Evolutionary conservation across 2,113 vertebrate species (phyloP).

Genomic region (Typhlomys cinereus): DNA sequence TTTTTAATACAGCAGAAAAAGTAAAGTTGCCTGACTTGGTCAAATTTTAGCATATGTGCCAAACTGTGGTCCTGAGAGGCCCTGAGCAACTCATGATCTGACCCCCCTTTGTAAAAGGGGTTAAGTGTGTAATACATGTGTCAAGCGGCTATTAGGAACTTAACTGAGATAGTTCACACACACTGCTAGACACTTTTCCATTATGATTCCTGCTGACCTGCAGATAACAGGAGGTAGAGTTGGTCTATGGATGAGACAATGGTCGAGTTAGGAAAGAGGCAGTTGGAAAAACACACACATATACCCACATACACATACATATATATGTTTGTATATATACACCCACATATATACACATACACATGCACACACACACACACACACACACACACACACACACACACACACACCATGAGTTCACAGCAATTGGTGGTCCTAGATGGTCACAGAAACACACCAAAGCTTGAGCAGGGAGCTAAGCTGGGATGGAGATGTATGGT

Average conservation of each 20-base stretch:
- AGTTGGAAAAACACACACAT: background rate
- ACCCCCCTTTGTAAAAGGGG: background rate
- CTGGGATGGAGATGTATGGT: background rate
- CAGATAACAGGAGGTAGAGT: background rate
- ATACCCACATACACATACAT: background rate
- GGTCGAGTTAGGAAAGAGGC: background rate
- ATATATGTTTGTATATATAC: background rate
- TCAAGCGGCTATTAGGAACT: background rate
- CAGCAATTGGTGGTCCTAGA: background rate
- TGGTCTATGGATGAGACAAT: background rate
- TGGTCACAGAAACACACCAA: background rate
- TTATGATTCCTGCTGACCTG: background rate
- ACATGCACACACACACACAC: background rate
- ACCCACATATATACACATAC: background rate
- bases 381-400: background rate
- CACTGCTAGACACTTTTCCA: fast-evolving
- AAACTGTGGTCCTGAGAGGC: background rate
- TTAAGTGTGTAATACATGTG: fast-evolving
- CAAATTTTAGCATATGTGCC: background rate
- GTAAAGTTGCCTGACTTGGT: background rate
- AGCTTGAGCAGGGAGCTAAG: background rate
- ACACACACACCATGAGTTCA: background rate
- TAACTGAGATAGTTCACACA: background rate
- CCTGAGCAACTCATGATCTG: background rate
- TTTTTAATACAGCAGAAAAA: background rate